Base-by-base conservation (phyloP, 2,888 invertebrate genomes). In the Drosophila kanekoi region DNA sequence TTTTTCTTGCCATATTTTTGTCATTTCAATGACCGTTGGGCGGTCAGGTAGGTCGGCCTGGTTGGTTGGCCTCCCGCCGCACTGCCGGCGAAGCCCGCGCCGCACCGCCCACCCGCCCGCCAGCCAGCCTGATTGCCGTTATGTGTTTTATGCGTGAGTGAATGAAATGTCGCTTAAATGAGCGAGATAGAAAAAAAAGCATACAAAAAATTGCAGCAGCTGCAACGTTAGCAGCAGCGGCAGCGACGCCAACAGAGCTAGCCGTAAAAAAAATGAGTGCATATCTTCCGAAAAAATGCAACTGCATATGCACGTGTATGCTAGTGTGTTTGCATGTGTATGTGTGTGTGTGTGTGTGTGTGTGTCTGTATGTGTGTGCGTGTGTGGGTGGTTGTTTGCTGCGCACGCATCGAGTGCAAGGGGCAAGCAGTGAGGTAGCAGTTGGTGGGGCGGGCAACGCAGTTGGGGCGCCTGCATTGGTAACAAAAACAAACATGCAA, bases 261-360 rank as follows among this genome's bases (percentile, higher is more conserved):
- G 72, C 54, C 67, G 77, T 67, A 70, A 64, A 68, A 68, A 76
- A 77, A 84, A 80, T 85, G 79, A 89, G 76, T 86, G 89, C 83
- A 88, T 79, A 83, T 79, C 77, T 80, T 86, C 90, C 89, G 86
- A 90, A 89, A 90, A 87, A 90, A 90, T 90, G 85, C 78, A 88
- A 86, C 79, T 72, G 84, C 81, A 83, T 61, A 67, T 47, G 53
- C 56, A 38, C 45, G 13, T 53, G 61, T 41, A 51, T 44, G 51
- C 57, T 45, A 33, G 33, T 51, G 59, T 57, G 63, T 20, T 38
- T 32, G 23, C 53, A 41, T 18, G 47, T 14, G 53, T 47, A 35
- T 57, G 38, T 3, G 52, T 57, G 48, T 32, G 56, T 18, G 41
- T 37, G 33, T 57, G 38, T 3, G 52, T 57, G 48, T 32, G 56